Percentiles rank a stretch among this genome's conserved stretches.
Evolutionary conservation across 2,888 invertebrate species (phyloP).

Genomic region (Acleris sparsana): DNA sequence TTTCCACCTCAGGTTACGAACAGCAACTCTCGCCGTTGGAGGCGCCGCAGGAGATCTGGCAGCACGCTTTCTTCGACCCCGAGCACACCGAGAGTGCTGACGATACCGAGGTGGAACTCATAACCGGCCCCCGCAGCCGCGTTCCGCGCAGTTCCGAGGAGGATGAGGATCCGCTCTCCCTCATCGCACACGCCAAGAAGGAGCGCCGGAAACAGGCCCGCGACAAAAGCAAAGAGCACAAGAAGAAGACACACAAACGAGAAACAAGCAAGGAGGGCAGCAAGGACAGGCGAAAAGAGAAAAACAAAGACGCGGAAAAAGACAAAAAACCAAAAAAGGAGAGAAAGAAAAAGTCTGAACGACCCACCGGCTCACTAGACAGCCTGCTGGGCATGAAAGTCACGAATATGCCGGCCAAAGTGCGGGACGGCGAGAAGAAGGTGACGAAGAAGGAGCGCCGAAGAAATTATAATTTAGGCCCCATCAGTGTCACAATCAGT

Average conservation of each 20-base stretch:
- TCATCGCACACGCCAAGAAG: constrained; percentile 53
- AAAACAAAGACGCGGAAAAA: constrained; percentile 42
- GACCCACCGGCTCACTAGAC: constrained; percentile 50
- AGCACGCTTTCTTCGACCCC: constrained; percentile 49
- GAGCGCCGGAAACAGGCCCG: constrained; percentile 63
- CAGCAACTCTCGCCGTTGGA: constrained; percentile 67
- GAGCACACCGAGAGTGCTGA: constrained; percentile 52
- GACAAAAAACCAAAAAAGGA: constrained; percentile 45
- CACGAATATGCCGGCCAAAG: constrained; percentile 38
- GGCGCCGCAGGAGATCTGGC: constrained; percentile 66
- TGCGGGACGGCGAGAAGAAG: constrained; percentile 29
- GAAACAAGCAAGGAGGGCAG: constrained; percentile 25
- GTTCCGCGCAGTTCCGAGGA: constrained; percentile 47
- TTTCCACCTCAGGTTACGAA: constrained; percentile 66
- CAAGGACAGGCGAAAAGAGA: constrained; percentile 42
- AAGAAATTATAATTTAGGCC: constrained; percentile 15
- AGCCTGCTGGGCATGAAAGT: constrained; percentile 67
- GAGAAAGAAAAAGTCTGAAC: constrained; percentile 38
- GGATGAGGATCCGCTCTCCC: constrained; percentile 65
- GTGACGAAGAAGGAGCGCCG: constrained; percentile 34
- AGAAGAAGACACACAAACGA: constrained; percentile 39
- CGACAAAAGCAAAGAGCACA: constrained; percentile 59
- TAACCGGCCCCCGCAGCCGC: constrained; percentile 12
- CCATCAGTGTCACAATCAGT: constrained; percentile 49
- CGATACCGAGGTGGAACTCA: constrained; percentile 47